Evolutionary conservation across 2,113 vertebrate species (phyloP), one percentile per base, ranked within the genome.

Genomic region (Poecile atricapillus): DNA sequence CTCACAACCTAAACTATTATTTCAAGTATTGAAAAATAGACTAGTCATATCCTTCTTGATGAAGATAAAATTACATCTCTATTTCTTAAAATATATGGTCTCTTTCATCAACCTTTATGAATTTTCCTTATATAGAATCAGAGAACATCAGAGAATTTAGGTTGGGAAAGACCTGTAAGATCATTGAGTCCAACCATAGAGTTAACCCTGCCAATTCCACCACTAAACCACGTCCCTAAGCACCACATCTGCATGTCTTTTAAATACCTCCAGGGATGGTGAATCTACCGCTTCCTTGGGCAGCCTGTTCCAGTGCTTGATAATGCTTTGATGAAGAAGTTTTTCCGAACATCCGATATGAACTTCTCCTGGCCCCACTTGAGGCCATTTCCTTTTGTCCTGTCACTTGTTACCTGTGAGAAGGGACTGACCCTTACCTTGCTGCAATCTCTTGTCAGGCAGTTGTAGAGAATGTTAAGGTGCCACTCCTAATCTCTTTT

Each of bases 401-500:
- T 60, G 5, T 46, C 11, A 2, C 31, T 56, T 71, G 14, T 62
- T 56, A 47, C 46, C 2, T 70, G 41, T 2, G 5, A 74, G 11
- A 70, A 86, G 35, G 56, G 22, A 68, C 8, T 0, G 0, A 23
- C 8, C 2, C 8, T 1, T 19, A 56, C 9, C 41, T 65, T 2
- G 0, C 25, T 17, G n/a, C 46, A 28, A 0, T 35, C 5, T 27
- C 33, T 28, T 24, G 28, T 67, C 31, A 67, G 11, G 30, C 16
- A 47, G 11, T 4, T 37, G 27, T 6, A 35, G 50, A 39, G 35
- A 60, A 10, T 2, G 6, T 25, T 39, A 10, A 49, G 4, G 39
- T 73, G 19, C 33, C 22, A n/a, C 31, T 14, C 10, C 33, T 1
- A 12, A 4, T 17, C 21, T 52, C 24, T 47, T 65, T 9, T 88